These are phyloP conservation scores for Myodes glareolus DNA, from an alignment of 2,113 vertebrate genomes.

Conservation along the genomic window DNA sequence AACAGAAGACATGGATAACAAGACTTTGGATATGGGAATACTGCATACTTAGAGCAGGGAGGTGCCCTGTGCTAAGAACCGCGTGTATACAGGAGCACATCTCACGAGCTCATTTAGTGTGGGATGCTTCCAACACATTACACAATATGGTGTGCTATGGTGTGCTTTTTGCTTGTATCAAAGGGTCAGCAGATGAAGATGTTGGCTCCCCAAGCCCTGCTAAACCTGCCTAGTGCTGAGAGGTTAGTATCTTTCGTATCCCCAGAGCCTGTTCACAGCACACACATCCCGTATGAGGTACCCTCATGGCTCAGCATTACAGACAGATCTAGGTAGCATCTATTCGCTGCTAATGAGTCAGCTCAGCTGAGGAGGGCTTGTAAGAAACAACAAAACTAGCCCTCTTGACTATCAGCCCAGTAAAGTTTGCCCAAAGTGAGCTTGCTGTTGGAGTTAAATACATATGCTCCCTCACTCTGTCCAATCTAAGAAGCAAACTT, in stretches of 20 bases:
- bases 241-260: not conserved
- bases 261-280: not conserved
- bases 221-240: not conserved
- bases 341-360: not conserved
- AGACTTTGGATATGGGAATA: not conserved
- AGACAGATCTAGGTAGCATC: not conserved
- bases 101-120: accelerated
- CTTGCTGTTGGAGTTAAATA: not conserved
- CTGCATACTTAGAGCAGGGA: not conserved
- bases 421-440: not conserved
- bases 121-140: not conserved
- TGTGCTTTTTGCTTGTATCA: not conserved
- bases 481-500: not conserved
- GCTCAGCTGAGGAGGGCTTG: not conserved
- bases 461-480: not conserved
- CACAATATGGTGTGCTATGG: not conserved
- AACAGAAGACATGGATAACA: not conserved
- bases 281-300: not conserved
- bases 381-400: not conserved
- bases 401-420: not conserved
- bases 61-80: not conserved
- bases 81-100: accelerated
- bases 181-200: not conserved
- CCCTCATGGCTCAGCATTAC: not conserved
- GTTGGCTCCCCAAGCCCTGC: not conserved